These are phyloP conservation scores for Ennomos erosarius DNA, from an alignment of 2,888 invertebrate genomes.

Conservation along the genomic window DNA sequence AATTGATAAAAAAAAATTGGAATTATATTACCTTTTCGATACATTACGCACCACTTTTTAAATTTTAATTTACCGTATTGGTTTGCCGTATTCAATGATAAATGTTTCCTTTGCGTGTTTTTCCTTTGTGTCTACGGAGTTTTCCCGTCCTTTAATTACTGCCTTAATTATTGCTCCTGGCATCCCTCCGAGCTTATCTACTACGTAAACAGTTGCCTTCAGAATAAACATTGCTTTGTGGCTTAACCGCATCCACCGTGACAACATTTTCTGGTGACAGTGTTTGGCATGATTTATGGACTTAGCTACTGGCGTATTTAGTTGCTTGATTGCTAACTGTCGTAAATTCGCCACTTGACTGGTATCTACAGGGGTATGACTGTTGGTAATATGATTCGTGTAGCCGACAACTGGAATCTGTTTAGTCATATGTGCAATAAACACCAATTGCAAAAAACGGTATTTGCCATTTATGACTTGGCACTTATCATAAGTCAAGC, in stretches of 20 bases:
- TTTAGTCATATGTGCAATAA: slow-evolving; percentile 9
- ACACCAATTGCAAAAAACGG: background rate
- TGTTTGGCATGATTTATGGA: slow-evolving; percentile 28
- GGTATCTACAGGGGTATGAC: slow-evolving; percentile 9
- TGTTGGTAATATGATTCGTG: slow-evolving; percentile 3
- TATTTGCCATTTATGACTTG: slow-evolving; percentile 9
- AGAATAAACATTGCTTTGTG: slow-evolving; percentile 16
- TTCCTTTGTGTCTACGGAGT: too few relatives aligned
- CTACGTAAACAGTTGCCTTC: slow-evolving; percentile 10
- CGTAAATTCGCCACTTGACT: slow-evolving; percentile 17
- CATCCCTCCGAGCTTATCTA: background rate
- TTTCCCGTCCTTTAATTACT: too few relatives aligned
- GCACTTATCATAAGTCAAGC: background rate
- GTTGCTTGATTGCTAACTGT: slow-evolving; percentile 17
- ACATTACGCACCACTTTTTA: too few relatives aligned
- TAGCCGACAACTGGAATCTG: background rate
- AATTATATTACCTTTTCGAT: too few relatives aligned
- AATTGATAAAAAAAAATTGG: too few relatives aligned
- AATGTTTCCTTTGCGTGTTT: too few relatives aligned
- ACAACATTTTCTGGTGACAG: slow-evolving; percentile 30
- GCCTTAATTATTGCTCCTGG: background rate
- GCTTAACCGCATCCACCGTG: slow-evolving; percentile 10
- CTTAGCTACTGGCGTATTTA: slow-evolving; percentile 20
- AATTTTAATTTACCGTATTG: too few relatives aligned
- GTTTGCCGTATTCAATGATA: too few relatives aligned